These are phyloP conservation scores for Hyaena hyaena DNA, from an alignment of 2,113 vertebrate species.

Conservation along the genomic window DNA sequence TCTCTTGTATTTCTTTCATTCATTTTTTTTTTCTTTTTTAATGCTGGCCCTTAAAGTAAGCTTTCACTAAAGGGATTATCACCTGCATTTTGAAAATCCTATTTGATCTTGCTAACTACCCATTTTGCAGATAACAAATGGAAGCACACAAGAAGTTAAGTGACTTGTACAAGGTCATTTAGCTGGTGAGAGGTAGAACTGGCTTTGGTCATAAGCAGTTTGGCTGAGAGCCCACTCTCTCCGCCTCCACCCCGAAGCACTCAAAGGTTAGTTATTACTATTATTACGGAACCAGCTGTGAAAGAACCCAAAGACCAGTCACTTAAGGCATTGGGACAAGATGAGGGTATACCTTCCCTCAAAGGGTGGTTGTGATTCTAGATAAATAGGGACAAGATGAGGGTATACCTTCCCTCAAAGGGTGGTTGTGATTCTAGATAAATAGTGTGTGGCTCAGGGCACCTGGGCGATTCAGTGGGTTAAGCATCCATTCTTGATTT, in stretches of 20 bases:
- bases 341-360: background rate
- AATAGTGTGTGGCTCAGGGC: background rate
- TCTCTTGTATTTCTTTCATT: background rate
- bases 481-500: too few relatives aligned
- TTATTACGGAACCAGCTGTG: background rate
- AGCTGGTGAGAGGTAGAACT: background rate
- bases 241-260: background rate
- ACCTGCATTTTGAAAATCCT: background rate
- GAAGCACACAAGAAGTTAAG: background rate
- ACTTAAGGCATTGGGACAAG: background rate
- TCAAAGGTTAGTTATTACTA: background rate
- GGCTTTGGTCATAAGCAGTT: background rate
- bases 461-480: too few relatives aligned
- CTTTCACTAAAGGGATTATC: background rate
- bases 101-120: background rate
- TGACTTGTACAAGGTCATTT: background rate
- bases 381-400: background rate
- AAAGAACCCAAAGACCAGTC: background rate
- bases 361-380: fast-evolving
- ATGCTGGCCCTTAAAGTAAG: background rate
- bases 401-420: background rate
- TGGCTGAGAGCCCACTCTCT: background rate
- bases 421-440: background rate
- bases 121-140: background rate
- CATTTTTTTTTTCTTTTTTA: background rate